These are phyloP conservation scores for Baronia brevicornis DNA, from an alignment of 2,888 invertebrate species.

Conservation along the genomic window DNA sequence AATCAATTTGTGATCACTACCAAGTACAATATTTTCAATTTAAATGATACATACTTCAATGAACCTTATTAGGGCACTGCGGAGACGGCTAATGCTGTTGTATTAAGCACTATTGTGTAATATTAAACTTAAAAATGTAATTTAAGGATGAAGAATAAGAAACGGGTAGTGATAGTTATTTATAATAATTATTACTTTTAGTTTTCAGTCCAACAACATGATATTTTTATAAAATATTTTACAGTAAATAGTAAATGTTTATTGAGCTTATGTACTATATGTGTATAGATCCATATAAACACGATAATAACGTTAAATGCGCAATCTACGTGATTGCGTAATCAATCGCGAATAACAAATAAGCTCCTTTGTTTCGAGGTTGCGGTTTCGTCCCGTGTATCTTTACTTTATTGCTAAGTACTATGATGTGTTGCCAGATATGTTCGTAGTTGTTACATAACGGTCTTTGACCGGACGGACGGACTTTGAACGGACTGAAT, in stretches of 20 bases:
- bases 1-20: slow-evolving; percentile 18
- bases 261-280: slow-evolving; percentile 19
- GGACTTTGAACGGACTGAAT: too few relatives aligned
- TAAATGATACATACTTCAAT: slow-evolving; percentile 15
- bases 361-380: slow-evolving; percentile 45
- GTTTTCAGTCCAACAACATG: too few relatives aligned
- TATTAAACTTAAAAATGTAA: slow-evolving; percentile 4
- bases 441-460: too few relatives aligned
- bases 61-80: slow-evolving; percentile 12
- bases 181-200: too few relatives aligned
- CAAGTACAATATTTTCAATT: slow-evolving; percentile 15
- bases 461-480: too few relatives aligned
- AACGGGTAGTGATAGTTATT: too few relatives aligned
- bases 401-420: too few relatives aligned
- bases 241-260: background rate
- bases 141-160: too few relatives aligned
- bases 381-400: slow-evolving; percentile 31
- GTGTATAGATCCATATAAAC: slow-evolving; percentile 30
- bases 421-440: too few relatives aligned
- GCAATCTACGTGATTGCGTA: slow-evolving; percentile 45
- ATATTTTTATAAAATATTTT: too few relatives aligned
- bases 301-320: slow-evolving; percentile 26
- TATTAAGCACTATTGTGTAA: slow-evolving; percentile 11
- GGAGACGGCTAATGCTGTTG: too few relatives aligned
- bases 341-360: slow-evolving; percentile 43